Base-by-base conservation (phyloP, 2,888 invertebrate genomes). In the Nyleta sp. region DNA sequence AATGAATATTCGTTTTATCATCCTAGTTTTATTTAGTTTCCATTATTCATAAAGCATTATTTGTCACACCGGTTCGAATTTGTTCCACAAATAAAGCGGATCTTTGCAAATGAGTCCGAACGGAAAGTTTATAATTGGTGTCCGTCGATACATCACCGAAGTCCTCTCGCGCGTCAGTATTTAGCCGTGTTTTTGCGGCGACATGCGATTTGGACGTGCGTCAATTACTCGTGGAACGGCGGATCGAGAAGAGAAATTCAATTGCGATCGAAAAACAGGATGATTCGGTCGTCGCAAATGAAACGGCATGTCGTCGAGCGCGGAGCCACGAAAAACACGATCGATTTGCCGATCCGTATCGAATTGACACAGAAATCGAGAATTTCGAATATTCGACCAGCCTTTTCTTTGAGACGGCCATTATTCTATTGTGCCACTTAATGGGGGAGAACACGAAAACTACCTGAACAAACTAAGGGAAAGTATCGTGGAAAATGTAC, bases 211-310 rank as follows among this genome's bases (percentile, higher is more conserved):
- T 70, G 68, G 81, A 78, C 80, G 83, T 81, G 81, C 81, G 84
- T 85, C 85, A 84, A 85, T 85, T 85, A 85, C 83, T 81, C 78
- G 81, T 75, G 80, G 82, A 82, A 84, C 65, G 81, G 67, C 67
- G 81, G 80, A 80, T 80, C 80, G 82, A 79, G 38, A 83, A 83
- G 86, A 84, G 83, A 86, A 86, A 86, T 86, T 86, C 82, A 84
- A 84, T 85, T 83, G 82, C 84, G 80, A 80, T 80, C 85, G 84
- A 85, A 86, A 84, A 86, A 86, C 85, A 85, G 81, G 82, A 83
- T 79, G 84, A 83, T 83, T 83, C 82, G 81, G 70, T 81, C 81
- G 82, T 84, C 82, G 80, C 78, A 80, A 82, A 82, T 83, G 83
- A 85, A 84, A 84, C 76, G 84, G 80, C 83, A 71, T 65, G 73